Evolutionary conservation across 1,140 invertebrate species (phyloP).

Genomic region (Tetragonula clypearis): DNA sequence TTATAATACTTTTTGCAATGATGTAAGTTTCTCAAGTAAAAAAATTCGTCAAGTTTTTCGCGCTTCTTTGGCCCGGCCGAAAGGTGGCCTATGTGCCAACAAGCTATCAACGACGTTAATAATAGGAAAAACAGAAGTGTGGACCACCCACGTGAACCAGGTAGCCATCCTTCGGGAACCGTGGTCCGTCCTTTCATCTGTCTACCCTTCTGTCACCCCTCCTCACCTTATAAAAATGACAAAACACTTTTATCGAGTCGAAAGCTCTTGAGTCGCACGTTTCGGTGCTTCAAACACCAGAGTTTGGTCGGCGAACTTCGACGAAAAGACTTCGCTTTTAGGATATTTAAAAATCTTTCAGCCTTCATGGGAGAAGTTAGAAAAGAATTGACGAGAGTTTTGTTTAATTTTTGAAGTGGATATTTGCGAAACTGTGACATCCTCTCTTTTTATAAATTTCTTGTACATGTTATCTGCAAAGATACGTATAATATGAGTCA

Average conservation of each 20-base stretch:
- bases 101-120: conserved; percentile 71
- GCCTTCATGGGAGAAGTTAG: no score
- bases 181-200: conserved; percentile 9
- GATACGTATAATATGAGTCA: no score
- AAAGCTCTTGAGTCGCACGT: conserved; percentile 19
- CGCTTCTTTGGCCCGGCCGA: neutral
- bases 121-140: conserved; percentile 52
- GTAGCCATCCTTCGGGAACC: conserved; percentile 43
- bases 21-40: neutral
- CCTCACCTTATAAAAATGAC: conserved; percentile 69
- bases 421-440: neutral
- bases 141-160: conserved; percentile 72
- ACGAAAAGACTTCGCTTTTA: neutral
- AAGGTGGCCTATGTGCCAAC: conserved; percentile 34
- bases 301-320: neutral
- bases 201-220: conserved; percentile 37
- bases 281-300: conserved; percentile 15
- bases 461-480: no score
- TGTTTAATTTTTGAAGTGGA: neutral
- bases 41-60: conserved; percentile 40
- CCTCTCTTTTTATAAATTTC: no score
- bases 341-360: neutral
- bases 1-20: neutral
- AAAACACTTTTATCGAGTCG: conserved; percentile 67
- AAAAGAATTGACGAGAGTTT: no score